Percentiles rank a stretch among this genome's conserved stretches.
phyloP scores from a whole-genome alignment of 2,888 invertebrate species.

The Dexiosoma caninum region DNA sequence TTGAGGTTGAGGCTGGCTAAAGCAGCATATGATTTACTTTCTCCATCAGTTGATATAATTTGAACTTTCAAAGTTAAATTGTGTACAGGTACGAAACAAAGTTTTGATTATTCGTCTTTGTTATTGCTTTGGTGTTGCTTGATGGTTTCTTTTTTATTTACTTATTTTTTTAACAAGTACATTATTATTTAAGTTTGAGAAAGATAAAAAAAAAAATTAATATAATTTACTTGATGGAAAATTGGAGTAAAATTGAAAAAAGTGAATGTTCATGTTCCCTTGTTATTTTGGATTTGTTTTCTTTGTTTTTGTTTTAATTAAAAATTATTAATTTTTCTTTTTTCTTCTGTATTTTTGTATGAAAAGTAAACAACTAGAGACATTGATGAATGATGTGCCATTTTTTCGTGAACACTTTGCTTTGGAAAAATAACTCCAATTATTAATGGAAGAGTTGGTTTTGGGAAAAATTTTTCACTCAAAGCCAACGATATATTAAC shows the following conservation, averaged over 20 bases:
- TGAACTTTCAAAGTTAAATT: conserved; percentile 62
- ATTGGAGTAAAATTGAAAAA: conserved; percentile 51
- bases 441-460: background rate
- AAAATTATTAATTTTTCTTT: background rate
- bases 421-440: background rate
- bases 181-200: conserved; percentile 8
- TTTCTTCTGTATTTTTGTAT: background rate
- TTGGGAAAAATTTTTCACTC: background rate
- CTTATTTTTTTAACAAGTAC: conserved; percentile 19
- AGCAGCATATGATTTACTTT: conserved; percentile 62
- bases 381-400: conserved; percentile 30
- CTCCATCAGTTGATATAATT: conserved; percentile 58
- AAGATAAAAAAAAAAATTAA: conserved; percentile 3
- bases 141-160: background rate
- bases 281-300: background rate
- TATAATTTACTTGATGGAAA: conserved; percentile 13
- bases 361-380: background rate
- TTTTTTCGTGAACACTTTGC: conserved; percentile 2
- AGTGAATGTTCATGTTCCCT: conserved; percentile 43
- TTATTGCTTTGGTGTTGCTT: background rate
- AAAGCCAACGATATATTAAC: no score
- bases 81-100: background rate
- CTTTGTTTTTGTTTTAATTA: background rate
- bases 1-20: conserved; percentile 14
- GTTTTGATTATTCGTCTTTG: conserved; percentile 14